These are phyloP conservation scores for Luidia sarsii DNA, from an alignment of 53 echinoderm and acorn worm species.

Conservation along the genomic window DNA sequence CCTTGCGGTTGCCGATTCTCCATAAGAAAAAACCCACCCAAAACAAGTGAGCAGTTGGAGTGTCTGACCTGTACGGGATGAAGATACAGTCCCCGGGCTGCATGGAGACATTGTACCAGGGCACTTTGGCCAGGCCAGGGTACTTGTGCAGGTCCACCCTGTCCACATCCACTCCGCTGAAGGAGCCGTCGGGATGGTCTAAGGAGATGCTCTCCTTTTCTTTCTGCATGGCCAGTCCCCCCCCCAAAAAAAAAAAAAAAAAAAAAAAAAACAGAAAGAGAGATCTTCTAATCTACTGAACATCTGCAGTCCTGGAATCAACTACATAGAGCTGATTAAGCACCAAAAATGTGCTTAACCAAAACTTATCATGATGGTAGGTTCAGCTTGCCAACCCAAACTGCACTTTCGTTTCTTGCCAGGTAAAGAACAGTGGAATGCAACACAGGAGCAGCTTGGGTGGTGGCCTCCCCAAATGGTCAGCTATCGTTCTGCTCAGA, in stretches of 20 bases:
- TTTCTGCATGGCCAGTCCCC: no score
- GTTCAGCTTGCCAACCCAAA: no score
- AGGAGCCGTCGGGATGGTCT: constrained; percentile 68
- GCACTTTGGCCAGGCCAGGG: constrained; percentile 76
- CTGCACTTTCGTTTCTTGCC: no score
- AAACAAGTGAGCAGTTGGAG: no score
- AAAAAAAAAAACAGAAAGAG: not conserved
- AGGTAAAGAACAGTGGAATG: no score
- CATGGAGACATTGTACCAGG: constrained; percentile 93
- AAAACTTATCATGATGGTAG: not conserved
- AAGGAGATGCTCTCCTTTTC: constrained; percentile 59
- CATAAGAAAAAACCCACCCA: no score
- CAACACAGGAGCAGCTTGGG: no score
- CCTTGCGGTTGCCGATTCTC: no score
- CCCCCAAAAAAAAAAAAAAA: not conserved
- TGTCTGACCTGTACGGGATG: constrained; percentile 92
- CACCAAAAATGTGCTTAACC: no score
- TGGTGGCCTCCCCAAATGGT: no score
- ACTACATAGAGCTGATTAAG: no score
- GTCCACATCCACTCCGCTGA: constrained; percentile 89
- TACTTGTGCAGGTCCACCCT: constrained; percentile 80
- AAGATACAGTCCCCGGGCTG: constrained; percentile 84
- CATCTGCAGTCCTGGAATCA: not conserved
- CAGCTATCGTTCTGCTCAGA: no score
- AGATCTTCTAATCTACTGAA: not conserved